Percentiles rank a stretch among this genome's conserved stretches.
These are phyloP conservation scores for Corythoichthys intestinalis DNA, from an alignment of 2,113 vertebrate genomes.

Conservation along the genomic window DNA sequence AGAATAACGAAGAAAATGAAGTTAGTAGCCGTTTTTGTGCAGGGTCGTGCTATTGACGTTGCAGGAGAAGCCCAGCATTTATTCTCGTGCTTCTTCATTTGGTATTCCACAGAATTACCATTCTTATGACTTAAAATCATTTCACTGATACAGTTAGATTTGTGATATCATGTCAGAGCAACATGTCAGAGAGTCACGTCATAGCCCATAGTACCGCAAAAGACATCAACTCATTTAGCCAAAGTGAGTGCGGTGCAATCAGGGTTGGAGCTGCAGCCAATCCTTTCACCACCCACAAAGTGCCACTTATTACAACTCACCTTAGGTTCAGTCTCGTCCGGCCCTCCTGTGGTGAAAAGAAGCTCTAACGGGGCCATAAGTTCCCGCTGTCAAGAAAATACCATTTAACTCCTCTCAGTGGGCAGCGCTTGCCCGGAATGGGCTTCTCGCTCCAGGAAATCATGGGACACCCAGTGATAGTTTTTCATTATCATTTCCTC, in stretches of 20 bases:
- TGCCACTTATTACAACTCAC: background rate
- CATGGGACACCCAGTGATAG: background rate
- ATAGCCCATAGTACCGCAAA: background rate
- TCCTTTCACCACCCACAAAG: background rate
- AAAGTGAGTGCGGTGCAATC: background rate
- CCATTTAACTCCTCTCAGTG: slow-evolving; percentile 3
- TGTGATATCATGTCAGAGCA: no score
- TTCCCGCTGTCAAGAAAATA: background rate
- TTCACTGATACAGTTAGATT: no score
- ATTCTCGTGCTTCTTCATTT: no score
- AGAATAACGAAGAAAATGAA: background rate
- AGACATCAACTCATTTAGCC: background rate
- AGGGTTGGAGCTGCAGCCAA: background rate
- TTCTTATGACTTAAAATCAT: no score
- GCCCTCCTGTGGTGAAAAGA: background rate
- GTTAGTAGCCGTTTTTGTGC: no score
- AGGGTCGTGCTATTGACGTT: no score
- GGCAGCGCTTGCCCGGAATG: background rate
- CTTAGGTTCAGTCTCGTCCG: background rate
- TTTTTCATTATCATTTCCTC: background rate
- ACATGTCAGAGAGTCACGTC: no score
- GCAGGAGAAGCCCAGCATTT: no score
- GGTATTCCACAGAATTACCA: no score
- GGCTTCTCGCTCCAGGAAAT: background rate
- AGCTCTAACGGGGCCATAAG: background rate